A percentile compares a stretch with the other conserved stretches of the same genome.
phyloP scores from a whole-genome alignment of 2,797 vertebrate genomes.

The Galagoides demidoff region DNA sequence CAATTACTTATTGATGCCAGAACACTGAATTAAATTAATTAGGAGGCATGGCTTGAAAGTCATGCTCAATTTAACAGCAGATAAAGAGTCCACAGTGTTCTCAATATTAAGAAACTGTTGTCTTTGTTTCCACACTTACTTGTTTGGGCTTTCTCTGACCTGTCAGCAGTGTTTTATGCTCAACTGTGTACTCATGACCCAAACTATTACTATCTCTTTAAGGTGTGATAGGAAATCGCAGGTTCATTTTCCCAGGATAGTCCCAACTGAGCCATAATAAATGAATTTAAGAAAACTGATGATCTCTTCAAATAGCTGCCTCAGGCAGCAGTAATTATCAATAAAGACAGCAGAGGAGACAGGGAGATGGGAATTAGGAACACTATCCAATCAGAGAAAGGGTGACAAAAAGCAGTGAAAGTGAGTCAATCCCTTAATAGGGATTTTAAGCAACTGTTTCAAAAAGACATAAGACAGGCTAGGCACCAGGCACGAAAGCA shows the following conservation, averaged over 20 bases:
- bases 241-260: constrained; percentile 2
- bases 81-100: constrained; percentile 68
- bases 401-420: background rate
- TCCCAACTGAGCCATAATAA: background rate
- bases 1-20: constrained; percentile 81
- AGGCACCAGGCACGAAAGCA: background rate
- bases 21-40: constrained; percentile 80
- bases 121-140: constrained; percentile 14
- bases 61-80: constrained; percentile 80
- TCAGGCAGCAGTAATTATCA: constrained; percentile 33
- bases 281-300: constrained; percentile 10
- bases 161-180: background rate
- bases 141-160: background rate
- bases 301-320: constrained; percentile 10
- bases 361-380: background rate
- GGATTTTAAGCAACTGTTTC: background rate
- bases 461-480: background rate
- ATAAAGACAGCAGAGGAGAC: background rate
- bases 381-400: background rate
- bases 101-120: constrained; percentile 26
- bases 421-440: background rate
- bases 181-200: background rate
- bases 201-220: background rate
- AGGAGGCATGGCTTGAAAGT: constrained; percentile 74
- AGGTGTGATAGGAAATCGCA: background rate